phyloP scores from a whole-genome alignment of 2,888 invertebrate genomes.

The Agrochola litura region DNA sequence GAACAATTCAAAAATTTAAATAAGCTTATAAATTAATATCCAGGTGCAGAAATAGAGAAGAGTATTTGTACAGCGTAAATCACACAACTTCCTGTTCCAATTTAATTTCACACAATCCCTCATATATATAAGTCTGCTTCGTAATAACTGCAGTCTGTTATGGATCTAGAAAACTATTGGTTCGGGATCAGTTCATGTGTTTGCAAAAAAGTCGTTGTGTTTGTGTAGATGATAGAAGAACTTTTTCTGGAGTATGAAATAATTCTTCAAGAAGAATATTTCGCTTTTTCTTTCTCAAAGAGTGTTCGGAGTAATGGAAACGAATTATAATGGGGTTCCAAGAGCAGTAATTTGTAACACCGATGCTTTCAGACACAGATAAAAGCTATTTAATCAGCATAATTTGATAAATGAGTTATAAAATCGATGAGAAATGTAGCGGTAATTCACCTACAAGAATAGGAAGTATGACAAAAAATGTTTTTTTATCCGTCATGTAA shows the following conservation, averaged over 20 bases:
- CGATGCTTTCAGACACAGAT: not conserved
- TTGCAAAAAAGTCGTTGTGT: not conserved
- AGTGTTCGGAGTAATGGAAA: too few relatives aligned
- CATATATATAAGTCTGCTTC: not conserved
- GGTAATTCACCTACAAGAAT: not conserved
- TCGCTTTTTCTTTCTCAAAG: not conserved
- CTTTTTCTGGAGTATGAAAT: not conserved
- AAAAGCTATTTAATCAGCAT: not conserved
- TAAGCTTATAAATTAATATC: not conserved
- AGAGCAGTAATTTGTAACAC: not conserved
- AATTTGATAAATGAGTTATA: constrained; percentile 11
- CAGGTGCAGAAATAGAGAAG: not conserved
- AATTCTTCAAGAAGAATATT: not conserved
- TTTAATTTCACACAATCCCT: not conserved
- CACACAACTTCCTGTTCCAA: not conserved
- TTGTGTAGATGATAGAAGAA: not conserved
- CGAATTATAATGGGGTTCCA: too few relatives aligned
- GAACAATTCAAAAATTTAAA: too few relatives aligned
- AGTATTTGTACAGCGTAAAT: not conserved
- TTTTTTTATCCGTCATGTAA: too few relatives aligned
- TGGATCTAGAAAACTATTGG: not conserved
- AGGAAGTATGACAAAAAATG: too few relatives aligned
- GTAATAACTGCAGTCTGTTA: not conserved
- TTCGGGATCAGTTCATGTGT: not conserved
- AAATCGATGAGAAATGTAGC: not conserved